A percentile compares a stretch with the other conserved stretches of the same genome.
phyloP scores from a whole-genome alignment of 2,888 invertebrate species.

The Crossocerus cetratus region DNA sequence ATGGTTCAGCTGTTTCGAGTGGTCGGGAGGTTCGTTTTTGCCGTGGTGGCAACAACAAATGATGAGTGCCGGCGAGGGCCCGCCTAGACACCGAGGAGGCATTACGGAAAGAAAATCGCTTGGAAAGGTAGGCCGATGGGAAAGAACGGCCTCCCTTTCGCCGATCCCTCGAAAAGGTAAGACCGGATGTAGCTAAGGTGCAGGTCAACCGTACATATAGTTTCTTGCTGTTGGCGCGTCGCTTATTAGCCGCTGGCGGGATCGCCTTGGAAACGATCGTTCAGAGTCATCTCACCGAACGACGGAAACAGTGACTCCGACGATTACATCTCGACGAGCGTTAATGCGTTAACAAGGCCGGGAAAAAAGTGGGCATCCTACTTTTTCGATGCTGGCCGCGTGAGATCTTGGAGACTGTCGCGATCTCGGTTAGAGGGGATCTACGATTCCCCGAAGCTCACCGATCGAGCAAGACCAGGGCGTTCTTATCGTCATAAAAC shows the following conservation, averaged over 20 bases:
- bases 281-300: neutral
- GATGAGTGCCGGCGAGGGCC: neutral
- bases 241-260: conserved; percentile 6
- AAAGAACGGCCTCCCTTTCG: conserved; percentile 8
- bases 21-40: no score
- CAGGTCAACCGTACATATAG: conserved; percentile 11
- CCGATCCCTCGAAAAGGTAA: conserved; percentile 29
- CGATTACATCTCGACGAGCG: conserved; percentile 10
- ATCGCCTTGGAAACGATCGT: neutral
- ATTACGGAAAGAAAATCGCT: conserved; percentile 8
- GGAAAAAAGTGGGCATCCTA: conserved; percentile 15
- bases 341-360: conserved; percentile 14
- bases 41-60: neutral
- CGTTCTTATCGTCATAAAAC: neutral
- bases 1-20: no score
- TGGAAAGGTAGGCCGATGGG: conserved; percentile 33
- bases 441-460: neutral
- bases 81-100: neutral
- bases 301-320: conserved; percentile 11
- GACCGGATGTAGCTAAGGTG: conserved; percentile 33
- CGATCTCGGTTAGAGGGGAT: neutral
- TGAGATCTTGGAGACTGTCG: conserved; percentile 10
- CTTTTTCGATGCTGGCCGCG: conserved; percentile 19
- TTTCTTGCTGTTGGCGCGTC: conserved; percentile 8
- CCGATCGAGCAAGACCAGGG: neutral